Conservation (phyloP, 2,113 vertebrate genomes). For the Elephas maximus region DNA sequence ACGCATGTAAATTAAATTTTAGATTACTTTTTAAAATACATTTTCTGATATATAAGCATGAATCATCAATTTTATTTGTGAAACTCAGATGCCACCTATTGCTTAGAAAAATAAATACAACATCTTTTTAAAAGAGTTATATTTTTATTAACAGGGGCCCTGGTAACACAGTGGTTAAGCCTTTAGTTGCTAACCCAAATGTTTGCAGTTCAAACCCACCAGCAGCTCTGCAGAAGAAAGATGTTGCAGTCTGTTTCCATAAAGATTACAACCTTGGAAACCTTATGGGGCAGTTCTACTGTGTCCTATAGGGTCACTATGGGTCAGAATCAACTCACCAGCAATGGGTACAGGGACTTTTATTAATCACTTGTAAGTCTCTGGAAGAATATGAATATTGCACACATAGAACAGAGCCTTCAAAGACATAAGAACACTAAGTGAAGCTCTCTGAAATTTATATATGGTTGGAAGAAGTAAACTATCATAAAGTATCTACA, state of each 20-base stretch:
- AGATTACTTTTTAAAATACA: neutral
- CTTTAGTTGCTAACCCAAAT: neutral
- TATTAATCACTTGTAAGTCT: neutral
- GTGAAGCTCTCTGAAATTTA: neutral
- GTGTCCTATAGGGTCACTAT: neutral
- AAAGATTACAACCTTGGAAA: neutral
- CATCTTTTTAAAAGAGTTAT: conserved; percentile 6
- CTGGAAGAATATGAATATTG: conserved; percentile 1
- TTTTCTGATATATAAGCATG: neutral
- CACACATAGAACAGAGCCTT: neutral
- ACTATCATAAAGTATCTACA: neutral
- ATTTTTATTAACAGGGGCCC: neutral
- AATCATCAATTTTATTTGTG: conserved; percentile 74
- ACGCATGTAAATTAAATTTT: conserved; percentile 18
- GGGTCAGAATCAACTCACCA: neutral
- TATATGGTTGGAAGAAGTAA: neutral
- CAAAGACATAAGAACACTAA: neutral
- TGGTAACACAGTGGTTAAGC: neutral
- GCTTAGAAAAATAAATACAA: conserved; percentile 74
- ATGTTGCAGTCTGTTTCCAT: neutral
- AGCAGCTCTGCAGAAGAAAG: neutral
- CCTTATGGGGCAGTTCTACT: neutral
- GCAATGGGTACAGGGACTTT: neutral
- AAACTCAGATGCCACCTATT: conserved; percentile 77
- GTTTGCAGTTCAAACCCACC: neutral